phyloP scores from a whole-genome alignment of 1,140 invertebrate species.

The Zeugodacus cucurbitae region DNA sequence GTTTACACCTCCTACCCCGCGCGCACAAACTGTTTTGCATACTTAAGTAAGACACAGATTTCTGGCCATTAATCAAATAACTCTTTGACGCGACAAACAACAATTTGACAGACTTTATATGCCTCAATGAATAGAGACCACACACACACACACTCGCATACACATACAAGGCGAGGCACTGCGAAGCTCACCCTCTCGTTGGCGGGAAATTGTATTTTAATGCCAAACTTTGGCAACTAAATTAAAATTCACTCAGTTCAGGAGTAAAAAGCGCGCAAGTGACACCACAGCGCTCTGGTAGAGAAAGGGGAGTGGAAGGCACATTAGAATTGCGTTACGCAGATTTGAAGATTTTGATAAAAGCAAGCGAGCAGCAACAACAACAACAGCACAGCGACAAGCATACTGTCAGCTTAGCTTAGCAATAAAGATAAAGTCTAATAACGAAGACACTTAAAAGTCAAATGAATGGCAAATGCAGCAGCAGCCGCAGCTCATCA shows the following conservation, averaged over 20 bases:
- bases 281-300: not conserved
- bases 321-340: slow-evolving; percentile 14
- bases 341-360: slow-evolving; percentile 25
- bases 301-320: too few relatives aligned
- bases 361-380: not conserved
- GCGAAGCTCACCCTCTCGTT: not conserved
- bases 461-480: slow-evolving; percentile 32
- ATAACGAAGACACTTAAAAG: slow-evolving; percentile 32
- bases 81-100: not conserved
- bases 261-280: not conserved
- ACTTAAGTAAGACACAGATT: not conserved
- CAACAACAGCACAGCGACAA: not conserved
- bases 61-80: slow-evolving; percentile 14
- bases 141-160: not conserved
- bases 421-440: slow-evolving; percentile 30
- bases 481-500: not conserved
- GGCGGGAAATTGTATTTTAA: not conserved
- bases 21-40: not conserved
- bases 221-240: slow-evolving; percentile 20
- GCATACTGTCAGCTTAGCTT: not conserved
- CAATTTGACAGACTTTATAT: not conserved
- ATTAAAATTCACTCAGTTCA: slow-evolving; percentile 19
- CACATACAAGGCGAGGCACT: not conserved
- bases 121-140: not conserved
- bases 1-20: not conserved